phyloP scores from a whole-genome alignment of 2,113 vertebrate species.

The Coturnix japonica region DNA sequence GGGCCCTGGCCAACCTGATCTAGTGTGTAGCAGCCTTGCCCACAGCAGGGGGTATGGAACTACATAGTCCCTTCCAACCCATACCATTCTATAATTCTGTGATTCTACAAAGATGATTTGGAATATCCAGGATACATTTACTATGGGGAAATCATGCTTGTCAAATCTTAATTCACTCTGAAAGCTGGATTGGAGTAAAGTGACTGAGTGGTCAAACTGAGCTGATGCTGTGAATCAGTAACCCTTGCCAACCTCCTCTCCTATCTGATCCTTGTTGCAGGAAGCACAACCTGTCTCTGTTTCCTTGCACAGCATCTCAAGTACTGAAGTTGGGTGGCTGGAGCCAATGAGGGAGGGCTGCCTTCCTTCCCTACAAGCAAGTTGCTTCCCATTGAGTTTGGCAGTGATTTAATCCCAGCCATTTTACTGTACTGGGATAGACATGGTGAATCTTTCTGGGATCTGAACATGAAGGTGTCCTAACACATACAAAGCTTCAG shows the following conservation, averaged over 20 bases:
- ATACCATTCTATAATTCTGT: no score
- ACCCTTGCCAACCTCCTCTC: not conserved
- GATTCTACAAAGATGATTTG: not conserved
- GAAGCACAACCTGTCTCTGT: rapidly evolving
- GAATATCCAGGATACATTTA: not conserved
- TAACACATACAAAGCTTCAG: not conserved
- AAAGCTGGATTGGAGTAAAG: not conserved
- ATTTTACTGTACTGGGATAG: not conserved
- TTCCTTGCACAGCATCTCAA: rapidly evolving
- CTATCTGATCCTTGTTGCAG: rapidly evolving
- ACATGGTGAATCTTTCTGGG: not conserved
- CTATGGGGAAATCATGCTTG: not conserved
- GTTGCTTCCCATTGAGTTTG: rapidly evolving
- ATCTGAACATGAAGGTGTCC: not conserved
- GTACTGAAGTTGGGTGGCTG: not conserved
- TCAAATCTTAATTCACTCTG: not conserved
- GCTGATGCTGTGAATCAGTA: not conserved
- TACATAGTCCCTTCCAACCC: no score
- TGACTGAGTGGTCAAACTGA: not conserved
- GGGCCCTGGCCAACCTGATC: no score
- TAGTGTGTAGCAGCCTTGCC: no score
- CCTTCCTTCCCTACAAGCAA: not conserved
- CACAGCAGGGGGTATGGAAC: no score
- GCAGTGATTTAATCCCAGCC: not conserved
- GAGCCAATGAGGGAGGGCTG: not conserved